Percentiles rank a stretch among this genome's conserved stretches.
These are phyloP conservation scores for Nycticorax nycticorax DNA, from an alignment of 2,113 vertebrate species.

Conservation along the genomic window DNA sequence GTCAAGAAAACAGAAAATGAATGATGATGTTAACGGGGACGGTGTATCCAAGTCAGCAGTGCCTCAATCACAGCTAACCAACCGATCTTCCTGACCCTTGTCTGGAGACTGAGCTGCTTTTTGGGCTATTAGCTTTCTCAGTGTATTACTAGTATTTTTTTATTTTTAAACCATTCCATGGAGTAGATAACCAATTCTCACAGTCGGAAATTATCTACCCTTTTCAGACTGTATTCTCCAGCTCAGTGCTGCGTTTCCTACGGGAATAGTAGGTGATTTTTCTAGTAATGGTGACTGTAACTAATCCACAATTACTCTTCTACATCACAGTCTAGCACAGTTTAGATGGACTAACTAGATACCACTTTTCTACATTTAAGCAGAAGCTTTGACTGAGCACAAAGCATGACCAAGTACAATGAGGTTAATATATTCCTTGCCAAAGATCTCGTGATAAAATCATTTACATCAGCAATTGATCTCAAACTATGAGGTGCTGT, in stretches of 20 bases:
- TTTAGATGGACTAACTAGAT: constrained; percentile 76
- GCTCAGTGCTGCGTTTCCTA: constrained; percentile 1
- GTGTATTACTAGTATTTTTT: not conserved
- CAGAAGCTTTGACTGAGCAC: constrained; percentile 85
- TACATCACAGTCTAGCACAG: constrained; percentile 34
- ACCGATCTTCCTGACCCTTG: constrained; percentile 11
- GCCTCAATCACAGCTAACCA: not conserved
- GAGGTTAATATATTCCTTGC: constrained; percentile 86
- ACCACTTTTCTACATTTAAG: constrained; percentile 75
- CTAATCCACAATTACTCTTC: constrained; percentile 12
- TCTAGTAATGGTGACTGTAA: constrained; percentile 35
- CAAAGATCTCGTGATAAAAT: constrained; percentile 89
- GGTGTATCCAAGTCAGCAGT: not conserved
- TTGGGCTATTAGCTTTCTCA: constrained; percentile 29
- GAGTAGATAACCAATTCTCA: constrained; percentile 44
- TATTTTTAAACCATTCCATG: constrained; percentile 23
- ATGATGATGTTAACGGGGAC: not conserved
- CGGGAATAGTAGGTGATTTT: constrained; percentile 8
- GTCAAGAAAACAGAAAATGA: not conserved
- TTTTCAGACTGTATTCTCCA: constrained; percentile 20
- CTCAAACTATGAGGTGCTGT: constrained; percentile 83
- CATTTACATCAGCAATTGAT: constrained; percentile 86
- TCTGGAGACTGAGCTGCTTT: constrained; percentile 9
- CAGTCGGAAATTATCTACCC: not conserved
- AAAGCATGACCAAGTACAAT: constrained; percentile 87